phyloP scores from a whole-genome alignment of 2,797 vertebrate genomes.

The Valencia hispanica region DNA sequence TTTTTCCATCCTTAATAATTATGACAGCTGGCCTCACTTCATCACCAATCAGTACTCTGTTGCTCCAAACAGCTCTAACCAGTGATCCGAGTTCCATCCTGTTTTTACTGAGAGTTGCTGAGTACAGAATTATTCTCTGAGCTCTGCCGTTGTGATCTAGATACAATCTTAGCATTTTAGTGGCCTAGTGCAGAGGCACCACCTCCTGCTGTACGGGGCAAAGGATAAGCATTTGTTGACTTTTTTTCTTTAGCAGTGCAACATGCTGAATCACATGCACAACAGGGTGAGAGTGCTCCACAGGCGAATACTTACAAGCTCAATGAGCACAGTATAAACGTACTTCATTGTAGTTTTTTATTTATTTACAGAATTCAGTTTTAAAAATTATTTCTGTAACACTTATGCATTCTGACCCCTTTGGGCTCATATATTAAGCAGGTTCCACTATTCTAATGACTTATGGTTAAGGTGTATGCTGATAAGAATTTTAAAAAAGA shows the following conservation, averaged over 20 bases:
- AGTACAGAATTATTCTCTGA: not conserved
- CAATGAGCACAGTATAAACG: not conserved
- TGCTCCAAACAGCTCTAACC: conserved; percentile 77
- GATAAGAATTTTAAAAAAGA: not conserved
- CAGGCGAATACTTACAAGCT: not conserved
- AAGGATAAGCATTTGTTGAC: conserved; percentile 47
- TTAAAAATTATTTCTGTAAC: not conserved
- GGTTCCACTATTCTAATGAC: not conserved
- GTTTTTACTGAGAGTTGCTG: conserved; percentile 16
- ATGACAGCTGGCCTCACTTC: conserved; percentile 78
- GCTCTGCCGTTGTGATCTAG: conserved; percentile 7
- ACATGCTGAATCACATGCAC: not conserved
- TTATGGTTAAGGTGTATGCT: not conserved
- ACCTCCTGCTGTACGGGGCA: conserved; percentile 1
- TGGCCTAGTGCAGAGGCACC: conserved; percentile 27
- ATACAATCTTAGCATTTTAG: conserved; percentile 1
- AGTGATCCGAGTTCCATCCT: conserved; percentile 77
- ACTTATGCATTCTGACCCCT: not conserved
- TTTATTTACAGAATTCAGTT: not conserved
- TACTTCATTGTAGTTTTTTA: not conserved
- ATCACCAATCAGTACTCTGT: conserved; percentile 75
- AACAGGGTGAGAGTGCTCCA: not conserved
- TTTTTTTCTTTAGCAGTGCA: conserved; percentile 12
- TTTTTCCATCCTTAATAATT: conserved; percentile 79
- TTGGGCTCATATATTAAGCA: not conserved